Percentiles rank a stretch among this genome's conserved stretches.
These are phyloP conservation scores for Adelphocoris suturalis DNA, from an alignment of 2,888 invertebrate genomes.

Conservation along the genomic window DNA sequence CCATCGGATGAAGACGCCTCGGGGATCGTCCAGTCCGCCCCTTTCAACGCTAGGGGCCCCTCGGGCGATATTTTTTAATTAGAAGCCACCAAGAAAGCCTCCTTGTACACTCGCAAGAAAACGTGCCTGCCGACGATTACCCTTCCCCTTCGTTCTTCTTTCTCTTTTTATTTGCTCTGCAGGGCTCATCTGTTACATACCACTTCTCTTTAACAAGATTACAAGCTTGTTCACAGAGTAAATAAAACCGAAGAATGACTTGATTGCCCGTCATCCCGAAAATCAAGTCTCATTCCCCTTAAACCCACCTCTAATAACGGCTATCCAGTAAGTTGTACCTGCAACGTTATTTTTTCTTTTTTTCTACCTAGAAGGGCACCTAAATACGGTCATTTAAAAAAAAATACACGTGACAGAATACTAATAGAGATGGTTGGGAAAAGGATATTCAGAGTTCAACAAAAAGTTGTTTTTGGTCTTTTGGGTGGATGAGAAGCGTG, in stretches of 20 bases:
- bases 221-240: conserved; percentile 61
- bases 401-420: conserved; percentile 33
- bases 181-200: conserved; percentile 2
- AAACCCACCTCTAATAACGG: conserved; percentile 24
- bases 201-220: conserved; percentile 57
- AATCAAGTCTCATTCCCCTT: conserved; percentile 9
- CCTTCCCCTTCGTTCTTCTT: not conserved
- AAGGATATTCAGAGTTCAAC: not conserved
- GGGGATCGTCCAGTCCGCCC: not conserved
- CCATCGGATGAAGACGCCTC: not conserved
- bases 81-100: conserved; percentile 54
- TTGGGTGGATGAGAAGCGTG: conserved; percentile 45
- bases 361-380: not conserved
- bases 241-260: conserved; percentile 61
- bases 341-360: not conserved
- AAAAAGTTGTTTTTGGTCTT: conserved; percentile 1
- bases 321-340: not conserved
- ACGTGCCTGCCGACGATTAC: conserved; percentile 60
- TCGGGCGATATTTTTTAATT: conserved; percentile 63
- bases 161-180: conserved; percentile 45
- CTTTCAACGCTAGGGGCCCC: conserved; percentile 30
- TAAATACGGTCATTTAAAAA: conserved; percentile 4
- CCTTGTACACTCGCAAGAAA: conserved; percentile 25
- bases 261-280: conserved; percentile 53
- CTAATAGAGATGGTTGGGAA: conserved; percentile 28